phyloP scores from a whole-genome alignment of 2,888 invertebrate genomes.

The Cetonia aurata region DNA sequence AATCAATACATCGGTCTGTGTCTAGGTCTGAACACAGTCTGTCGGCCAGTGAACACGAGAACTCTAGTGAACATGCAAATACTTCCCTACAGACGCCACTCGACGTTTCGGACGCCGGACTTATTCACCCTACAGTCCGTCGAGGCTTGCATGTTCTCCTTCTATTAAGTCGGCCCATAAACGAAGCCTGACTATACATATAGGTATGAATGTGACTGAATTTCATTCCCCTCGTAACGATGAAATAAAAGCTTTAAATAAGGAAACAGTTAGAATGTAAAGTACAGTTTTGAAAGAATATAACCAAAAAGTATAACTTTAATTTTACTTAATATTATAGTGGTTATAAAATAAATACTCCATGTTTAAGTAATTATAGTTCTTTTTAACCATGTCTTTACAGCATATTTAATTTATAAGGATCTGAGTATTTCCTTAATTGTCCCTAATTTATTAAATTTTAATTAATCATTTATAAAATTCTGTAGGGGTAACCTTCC shows the following conservation, averaged over 20 bases:
- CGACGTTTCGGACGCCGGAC: background rate
- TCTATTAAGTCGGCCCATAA: slow-evolving; percentile 22
- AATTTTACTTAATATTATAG: background rate
- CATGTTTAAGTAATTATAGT: slow-evolving; percentile 3
- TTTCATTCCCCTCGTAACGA: slow-evolving; percentile 16
- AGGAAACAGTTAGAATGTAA: slow-evolving; percentile 17
- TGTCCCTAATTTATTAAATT: no score
- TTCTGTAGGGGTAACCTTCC: no score
- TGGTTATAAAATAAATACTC: background rate
- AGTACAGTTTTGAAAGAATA: background rate
- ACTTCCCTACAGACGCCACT: slow-evolving; percentile 24
- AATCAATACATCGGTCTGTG: slow-evolving; percentile 38
- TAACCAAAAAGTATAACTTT: slow-evolving; percentile 12
- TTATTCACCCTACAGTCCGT: slow-evolving; percentile 26
- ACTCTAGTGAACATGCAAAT: slow-evolving; percentile 34
- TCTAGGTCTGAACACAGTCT: slow-evolving; percentile 37
- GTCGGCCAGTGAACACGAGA: slow-evolving; percentile 32
- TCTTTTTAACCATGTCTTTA: no score
- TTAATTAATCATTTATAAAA: no score
- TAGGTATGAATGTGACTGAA: slow-evolving; percentile 5
- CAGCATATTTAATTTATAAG: no score
- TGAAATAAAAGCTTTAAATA: slow-evolving; percentile 15
- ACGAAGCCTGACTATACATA: slow-evolving; percentile 22
- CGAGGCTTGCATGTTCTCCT: slow-evolving; percentile 23
- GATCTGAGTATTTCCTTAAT: no score